Percentiles rank a stretch among this genome's conserved stretches.
These are phyloP conservation scores for Rhynchotus rufescens DNA, from an alignment of 2,797 vertebrate genomes.

Conservation along the genomic window DNA sequence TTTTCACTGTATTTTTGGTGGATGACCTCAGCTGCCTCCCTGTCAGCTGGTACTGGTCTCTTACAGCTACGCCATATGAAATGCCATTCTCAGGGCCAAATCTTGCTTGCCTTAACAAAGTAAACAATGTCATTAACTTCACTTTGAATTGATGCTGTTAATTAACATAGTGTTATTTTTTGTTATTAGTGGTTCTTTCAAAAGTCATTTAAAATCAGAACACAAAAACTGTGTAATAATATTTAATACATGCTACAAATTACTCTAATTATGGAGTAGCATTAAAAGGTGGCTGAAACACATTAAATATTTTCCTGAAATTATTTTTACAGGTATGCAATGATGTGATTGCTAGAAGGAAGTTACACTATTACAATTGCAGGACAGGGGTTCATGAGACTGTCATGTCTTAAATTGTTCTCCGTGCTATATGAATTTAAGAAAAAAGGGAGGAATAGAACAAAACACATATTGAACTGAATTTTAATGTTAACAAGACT, in stretches of 20 bases:
- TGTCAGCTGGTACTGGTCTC: neutral
- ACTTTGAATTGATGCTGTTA: constrained; percentile 57
- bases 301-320: constrained; percentile 17
- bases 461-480: neutral
- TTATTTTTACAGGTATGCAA: constrained; percentile 18
- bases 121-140: constrained; percentile 51
- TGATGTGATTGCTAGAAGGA: neutral
- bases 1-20: neutral
- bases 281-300: constrained; percentile 54
- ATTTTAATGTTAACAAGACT: neutral
- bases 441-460: neutral
- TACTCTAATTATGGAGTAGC: constrained; percentile 55
- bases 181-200: constrained; percentile 54
- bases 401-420: neutral
- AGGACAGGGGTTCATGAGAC: neutral
- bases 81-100: constrained; percentile 55
- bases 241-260: constrained; percentile 58
- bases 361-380: neutral
- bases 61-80: constrained; percentile 19
- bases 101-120: constrained; percentile 22
- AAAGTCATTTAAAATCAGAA: constrained; percentile 58
- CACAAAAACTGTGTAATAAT: constrained; percentile 9
- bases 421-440: neutral
- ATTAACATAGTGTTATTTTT: constrained; percentile 45
- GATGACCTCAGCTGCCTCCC: neutral